A percentile compares a stretch with the other conserved stretches of the same genome.
These are phyloP conservation scores for Megathymus violae DNA, from an alignment of 1,140 invertebrate genomes.

Conservation along the genomic window DNA sequence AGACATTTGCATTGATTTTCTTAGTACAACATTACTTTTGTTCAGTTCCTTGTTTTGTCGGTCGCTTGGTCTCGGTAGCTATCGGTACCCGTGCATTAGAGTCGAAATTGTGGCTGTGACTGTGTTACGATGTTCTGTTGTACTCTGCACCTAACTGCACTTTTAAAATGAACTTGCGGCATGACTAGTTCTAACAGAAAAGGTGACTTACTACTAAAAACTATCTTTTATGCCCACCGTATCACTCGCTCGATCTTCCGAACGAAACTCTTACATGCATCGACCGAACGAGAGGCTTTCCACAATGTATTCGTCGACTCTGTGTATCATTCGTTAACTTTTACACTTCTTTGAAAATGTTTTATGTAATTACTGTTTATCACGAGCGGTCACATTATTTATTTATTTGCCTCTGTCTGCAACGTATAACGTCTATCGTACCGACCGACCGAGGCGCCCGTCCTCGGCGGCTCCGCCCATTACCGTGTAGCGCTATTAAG, in stretches of 20 bases:
- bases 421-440: constrained; percentile 43
- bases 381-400: constrained; percentile 68
- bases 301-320: too few relatives aligned
- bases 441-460: constrained; percentile 32
- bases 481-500: constrained; percentile 57
- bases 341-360: constrained; percentile 49
- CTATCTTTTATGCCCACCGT: constrained; percentile 80
- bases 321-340: constrained; percentile 53
- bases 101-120: constrained; percentile 80
- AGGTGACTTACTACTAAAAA: constrained; percentile 87
- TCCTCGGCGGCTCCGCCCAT: constrained; percentile 34
- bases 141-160: constrained; percentile 66
- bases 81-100: constrained; percentile 61
- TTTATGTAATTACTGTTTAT: constrained; percentile 43
- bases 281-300: too few relatives aligned
- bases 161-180: constrained; percentile 60
- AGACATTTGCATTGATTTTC: constrained; percentile 67
- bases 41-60: constrained; percentile 50
- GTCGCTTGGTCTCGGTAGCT: constrained; percentile 56
- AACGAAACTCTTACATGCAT: too few relatives aligned
- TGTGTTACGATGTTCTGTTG: constrained; percentile 66
- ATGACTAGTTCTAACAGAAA: constrained; percentile 69
- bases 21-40: constrained; percentile 49
- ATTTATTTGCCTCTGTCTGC: constrained; percentile 65
- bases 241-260: constrained; percentile 66